Conservation (phyloP, 2,113 vertebrate species). For the Butorides virescens region DNA sequence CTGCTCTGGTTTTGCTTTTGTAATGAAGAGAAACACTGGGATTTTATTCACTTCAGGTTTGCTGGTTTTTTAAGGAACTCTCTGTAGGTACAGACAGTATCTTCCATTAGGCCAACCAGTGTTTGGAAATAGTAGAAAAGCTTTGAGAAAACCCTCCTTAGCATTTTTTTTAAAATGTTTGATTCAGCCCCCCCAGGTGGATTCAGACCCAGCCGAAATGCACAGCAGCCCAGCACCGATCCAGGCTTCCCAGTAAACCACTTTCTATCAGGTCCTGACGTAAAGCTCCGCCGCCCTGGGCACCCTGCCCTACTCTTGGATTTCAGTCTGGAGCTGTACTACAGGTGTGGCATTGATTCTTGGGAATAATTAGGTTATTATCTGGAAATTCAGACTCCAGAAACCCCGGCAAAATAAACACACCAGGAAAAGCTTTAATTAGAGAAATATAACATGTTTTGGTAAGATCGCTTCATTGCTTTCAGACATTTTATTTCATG, state of each 20-base stretch:
- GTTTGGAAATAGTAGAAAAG: not conserved
- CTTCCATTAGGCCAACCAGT: not conserved
- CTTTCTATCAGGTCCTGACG: not conserved
- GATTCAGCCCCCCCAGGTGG: not conserved
- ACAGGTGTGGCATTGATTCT: not conserved
- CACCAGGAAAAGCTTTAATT: not conserved
- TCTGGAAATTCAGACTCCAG: not conserved
- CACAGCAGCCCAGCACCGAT: fast-evolving
- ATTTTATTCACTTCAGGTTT: not conserved
- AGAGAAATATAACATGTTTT: not conserved
- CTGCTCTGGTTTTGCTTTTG: not conserved
- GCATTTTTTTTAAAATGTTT: not conserved
- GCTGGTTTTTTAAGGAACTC: not conserved
- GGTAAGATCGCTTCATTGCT: not conserved
- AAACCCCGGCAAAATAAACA: not conserved
- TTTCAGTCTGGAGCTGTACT: not conserved
- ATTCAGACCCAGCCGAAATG: not conserved
- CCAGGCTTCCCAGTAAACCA: not conserved
- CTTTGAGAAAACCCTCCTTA: not conserved
- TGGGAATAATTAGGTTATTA: not conserved
- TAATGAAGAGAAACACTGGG: not conserved
- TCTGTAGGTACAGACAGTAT: not conserved
- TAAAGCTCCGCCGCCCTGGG: not conserved
- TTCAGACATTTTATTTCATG: not conserved
- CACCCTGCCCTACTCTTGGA: not conserved